A percentile compares a stretch with the other conserved stretches of the same genome.
These are phyloP conservation scores for Scomberomorus guttatus DNA, from an alignment of 2,797 vertebrate species.

Conservation along the genomic window DNA sequence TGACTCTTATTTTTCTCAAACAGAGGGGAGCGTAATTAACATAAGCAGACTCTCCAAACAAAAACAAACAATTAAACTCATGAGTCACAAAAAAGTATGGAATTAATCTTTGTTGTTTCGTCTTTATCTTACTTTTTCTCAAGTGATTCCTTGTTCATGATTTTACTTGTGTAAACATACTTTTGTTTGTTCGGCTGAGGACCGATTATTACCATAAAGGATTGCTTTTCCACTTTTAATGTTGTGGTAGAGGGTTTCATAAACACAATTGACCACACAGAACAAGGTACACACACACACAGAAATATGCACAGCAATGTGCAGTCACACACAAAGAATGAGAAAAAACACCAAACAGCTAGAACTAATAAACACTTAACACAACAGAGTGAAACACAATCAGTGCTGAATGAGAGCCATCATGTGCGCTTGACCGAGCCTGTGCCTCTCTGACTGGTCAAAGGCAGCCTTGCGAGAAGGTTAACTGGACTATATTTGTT, in stretches of 20 bases:
- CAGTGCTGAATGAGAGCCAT: slow-evolving; percentile 73
- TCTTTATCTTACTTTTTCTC: slow-evolving; percentile 75
- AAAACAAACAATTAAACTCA: slow-evolving; percentile 82
- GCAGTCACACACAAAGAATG: neutral
- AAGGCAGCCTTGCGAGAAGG: slow-evolving; percentile 82
- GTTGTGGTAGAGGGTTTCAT: slow-evolving; percentile 55
- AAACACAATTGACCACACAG: slow-evolving; percentile 71
- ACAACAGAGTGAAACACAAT: slow-evolving; percentile 76
- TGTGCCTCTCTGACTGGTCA: slow-evolving; percentile 72
- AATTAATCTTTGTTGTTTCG: slow-evolving; percentile 76
- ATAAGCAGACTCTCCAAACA: slow-evolving; percentile 75
- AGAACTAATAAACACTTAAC: slow-evolving; percentile 78
- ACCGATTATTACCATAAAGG: slow-evolving; percentile 72
- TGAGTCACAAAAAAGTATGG: slow-evolving; percentile 77
- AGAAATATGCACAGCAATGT: neutral
- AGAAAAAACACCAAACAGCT: slow-evolving; percentile 25
- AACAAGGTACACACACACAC: slow-evolving; percentile 35
- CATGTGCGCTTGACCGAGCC: slow-evolving; percentile 76
- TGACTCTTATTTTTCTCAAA: slow-evolving; percentile 69
- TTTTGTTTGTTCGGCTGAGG: slow-evolving; percentile 72
- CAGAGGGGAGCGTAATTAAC: slow-evolving; percentile 75
- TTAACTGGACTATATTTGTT: slow-evolving; percentile 83
- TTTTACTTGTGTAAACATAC: slow-evolving; percentile 72
- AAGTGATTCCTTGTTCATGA: slow-evolving; percentile 59
- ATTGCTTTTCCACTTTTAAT: slow-evolving; percentile 70